phyloP scores from a whole-genome alignment of 2,113 vertebrate genomes.

The Tenrec ecaudatus region DNA sequence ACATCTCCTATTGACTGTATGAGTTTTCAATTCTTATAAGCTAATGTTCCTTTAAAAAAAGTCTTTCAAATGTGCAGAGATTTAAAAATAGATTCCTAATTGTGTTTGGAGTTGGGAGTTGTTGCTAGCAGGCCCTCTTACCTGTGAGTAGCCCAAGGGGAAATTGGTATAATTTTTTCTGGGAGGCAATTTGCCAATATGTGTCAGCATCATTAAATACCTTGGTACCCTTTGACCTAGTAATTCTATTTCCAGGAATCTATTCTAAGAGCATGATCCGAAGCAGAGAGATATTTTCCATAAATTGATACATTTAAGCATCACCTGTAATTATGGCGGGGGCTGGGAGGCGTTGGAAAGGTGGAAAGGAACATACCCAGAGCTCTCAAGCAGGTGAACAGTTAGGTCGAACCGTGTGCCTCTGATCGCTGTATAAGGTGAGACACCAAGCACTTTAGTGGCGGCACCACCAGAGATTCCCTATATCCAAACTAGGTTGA shows the following conservation, averaged over 20 bases:
- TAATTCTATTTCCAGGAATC: conserved; percentile 75
- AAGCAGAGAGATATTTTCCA: conserved; percentile 43
- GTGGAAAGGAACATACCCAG: too few species aligned
- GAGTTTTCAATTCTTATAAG: conserved; percentile 51
- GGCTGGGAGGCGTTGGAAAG: too few species aligned
- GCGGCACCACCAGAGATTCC: too few species aligned
- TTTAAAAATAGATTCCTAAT: neutral
- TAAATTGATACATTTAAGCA: conserved; percentile 59
- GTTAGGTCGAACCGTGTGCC: too few species aligned
- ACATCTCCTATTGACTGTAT: neutral
- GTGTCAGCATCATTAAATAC: conserved; percentile 65
- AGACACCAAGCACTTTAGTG: too few species aligned
- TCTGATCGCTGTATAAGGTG: too few species aligned
- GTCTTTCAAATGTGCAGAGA: conserved; percentile 19
- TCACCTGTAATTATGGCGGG: conserved; percentile 1
- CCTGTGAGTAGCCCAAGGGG: neutral
- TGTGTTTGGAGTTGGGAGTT: neutral
- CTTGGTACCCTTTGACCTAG: conserved; percentile 61
- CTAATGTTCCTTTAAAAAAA: conserved; percentile 9
- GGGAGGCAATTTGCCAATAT: conserved; percentile 69
- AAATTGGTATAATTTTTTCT: conserved; percentile 57
- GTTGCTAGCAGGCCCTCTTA: neutral
- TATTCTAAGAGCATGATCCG: conserved; percentile 41
- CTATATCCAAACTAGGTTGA: neutral
- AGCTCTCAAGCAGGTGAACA: too few species aligned